phyloP scores from a whole-genome alignment of 2,888 invertebrate genomes.

The Chrysopilus asiliformis region DNA sequence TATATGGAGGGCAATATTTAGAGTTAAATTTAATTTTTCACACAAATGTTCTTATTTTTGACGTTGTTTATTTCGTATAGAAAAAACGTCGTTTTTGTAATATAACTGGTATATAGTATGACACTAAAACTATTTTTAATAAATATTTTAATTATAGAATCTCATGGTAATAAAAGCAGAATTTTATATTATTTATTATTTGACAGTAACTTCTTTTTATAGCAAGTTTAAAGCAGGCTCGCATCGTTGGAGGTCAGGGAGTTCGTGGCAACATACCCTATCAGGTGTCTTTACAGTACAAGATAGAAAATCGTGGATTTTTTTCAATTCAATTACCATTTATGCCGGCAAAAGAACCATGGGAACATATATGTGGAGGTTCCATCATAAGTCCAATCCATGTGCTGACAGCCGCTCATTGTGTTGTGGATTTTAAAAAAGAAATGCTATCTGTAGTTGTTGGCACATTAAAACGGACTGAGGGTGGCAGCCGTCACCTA shows the following conservation, averaged over 20 bases:
- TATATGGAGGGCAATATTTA: too few relatives aligned
- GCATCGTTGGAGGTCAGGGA: constrained; percentile 16
- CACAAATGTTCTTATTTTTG: too few relatives aligned
- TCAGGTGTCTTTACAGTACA: constrained; percentile 28
- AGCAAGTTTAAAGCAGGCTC: constrained; percentile 5
- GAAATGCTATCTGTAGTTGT: constrained; percentile 18
- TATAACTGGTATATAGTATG: too few relatives aligned
- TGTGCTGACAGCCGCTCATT: constrained; percentile 33
- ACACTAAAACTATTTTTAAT: too few relatives aligned
- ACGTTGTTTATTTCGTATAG: too few relatives aligned
- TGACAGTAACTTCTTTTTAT: constrained; percentile 1
- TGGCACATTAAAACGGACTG: constrained; percentile 14
- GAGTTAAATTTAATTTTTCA: too few relatives aligned
- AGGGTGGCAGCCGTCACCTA: constrained; percentile 22
- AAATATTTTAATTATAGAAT: too few relatives aligned
- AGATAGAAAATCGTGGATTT: constrained; percentile 6
- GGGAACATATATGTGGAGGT: constrained; percentile 32
- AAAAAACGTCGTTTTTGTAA: too few relatives aligned
- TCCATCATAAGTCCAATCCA: constrained; percentile 28
- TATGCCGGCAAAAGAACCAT: constrained; percentile 16
- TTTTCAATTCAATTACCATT: constrained; percentile 7
- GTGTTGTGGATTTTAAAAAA: constrained; percentile 27
- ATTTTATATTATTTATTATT: too few relatives aligned
- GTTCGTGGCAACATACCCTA: constrained; percentile 25
- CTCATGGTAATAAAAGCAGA: too few relatives aligned